Evolutionary conservation across 92 coral and sea anemone species (phyloP), one percentile per base, ranked within the genome.

Genomic region (Epizoanthus illoricatus): DNA sequence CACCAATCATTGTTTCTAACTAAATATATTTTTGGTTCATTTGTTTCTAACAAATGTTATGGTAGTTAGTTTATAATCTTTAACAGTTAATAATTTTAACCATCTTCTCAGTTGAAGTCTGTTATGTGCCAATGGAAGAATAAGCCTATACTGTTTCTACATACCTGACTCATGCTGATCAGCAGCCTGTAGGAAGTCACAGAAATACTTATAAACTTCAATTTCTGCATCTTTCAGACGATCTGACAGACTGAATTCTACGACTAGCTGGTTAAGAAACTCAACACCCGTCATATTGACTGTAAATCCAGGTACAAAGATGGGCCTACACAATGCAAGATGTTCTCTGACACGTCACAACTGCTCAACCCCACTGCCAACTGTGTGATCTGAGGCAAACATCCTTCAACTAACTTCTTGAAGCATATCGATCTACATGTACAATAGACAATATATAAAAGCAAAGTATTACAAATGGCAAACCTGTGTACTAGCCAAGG

Each of bases 391-490:
- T 72, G 79, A 39, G 86, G 80, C 79, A 83, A 39, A 71, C 24
- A 83, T 54, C 60, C 70, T 83, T 71, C 10, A 41, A 83, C 70
- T 11, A 56, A 69, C 55, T 56, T 5, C n/a, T 71, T 81, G 17
- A 71, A 49, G 68, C 85, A 69, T 23, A 82, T 82, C 13, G 76
- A 39, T 40, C 86, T 83, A 80, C 69, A 83, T 43, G 49, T 43
- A 43, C 49, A 43, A 43, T 28, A 28, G 49, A 43, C 49, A 43
- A 43, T 43, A 43, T 43, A 5, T 43, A 43, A 43, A 43, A 7
- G 49, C 49, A 43, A 7, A 43, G 49, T 43, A 43, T 43, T 43
- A 43, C 49, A 43, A 43, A 43, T 43, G 8, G 49, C 49, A 43
- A 43, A 43, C 49, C 49, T 43, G 49, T 43, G 49, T 43, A 43